These are phyloP conservation scores for Eupeodes latifasciatus DNA, from an alignment of 2,888 invertebrate genomes.

Conservation along the genomic window DNA sequence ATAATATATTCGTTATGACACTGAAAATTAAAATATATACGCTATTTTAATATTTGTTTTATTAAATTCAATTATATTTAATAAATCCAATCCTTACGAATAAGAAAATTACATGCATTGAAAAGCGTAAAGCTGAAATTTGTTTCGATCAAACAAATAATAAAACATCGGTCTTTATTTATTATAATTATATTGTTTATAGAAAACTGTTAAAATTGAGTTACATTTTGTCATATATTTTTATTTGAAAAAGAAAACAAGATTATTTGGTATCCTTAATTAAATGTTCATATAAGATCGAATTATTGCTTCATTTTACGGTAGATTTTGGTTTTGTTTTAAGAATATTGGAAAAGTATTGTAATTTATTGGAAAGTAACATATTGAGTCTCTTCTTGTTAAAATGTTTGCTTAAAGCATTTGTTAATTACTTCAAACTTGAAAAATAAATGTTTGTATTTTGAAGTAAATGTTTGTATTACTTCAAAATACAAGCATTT, in stretches of 20 bases:
- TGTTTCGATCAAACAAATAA: constrained; percentile 5
- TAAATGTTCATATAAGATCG: constrained; percentile 26
- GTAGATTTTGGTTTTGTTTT: constrained; percentile 40
- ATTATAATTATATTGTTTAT: constrained; percentile 38
- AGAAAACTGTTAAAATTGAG: constrained; percentile 16
- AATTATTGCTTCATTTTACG: constrained; percentile 59
- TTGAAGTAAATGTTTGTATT: too few species aligned
- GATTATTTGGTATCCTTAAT: constrained; percentile 12
- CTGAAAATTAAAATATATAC: not conserved
- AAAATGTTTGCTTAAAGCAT: too few species aligned
- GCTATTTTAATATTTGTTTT: constrained; percentile 39
- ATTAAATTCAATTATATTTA: constrained; percentile 42
- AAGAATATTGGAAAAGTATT: constrained; percentile 50
- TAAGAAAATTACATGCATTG: constrained; percentile 28
- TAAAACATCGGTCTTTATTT: constrained; percentile 9
- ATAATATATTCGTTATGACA: too few species aligned
- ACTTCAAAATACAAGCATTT: not conserved
- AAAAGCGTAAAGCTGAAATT: constrained; percentile 57
- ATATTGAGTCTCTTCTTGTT: constrained; percentile 14
- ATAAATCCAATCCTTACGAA: constrained; percentile 44
- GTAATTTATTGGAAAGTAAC: constrained; percentile 31
- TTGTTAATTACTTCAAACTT: not conserved
- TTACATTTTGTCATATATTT: constrained; percentile 4
- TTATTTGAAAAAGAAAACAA: constrained; percentile 4
- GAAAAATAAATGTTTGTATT: too few species aligned